These are phyloP conservation scores for Sander vitreus DNA, from an alignment of 2,113 vertebrate species.

Conservation along the genomic window DNA sequence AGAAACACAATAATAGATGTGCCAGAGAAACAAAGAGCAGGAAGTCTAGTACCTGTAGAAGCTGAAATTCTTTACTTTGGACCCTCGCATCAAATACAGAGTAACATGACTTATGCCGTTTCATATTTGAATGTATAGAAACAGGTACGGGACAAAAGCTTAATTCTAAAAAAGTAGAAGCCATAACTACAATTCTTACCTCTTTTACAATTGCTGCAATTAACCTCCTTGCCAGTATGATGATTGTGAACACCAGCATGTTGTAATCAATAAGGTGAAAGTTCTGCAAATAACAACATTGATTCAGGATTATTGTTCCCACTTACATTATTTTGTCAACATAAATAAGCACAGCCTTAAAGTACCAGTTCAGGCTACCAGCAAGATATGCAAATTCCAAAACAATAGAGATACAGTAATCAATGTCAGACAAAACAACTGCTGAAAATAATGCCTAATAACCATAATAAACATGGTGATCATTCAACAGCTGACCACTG, in stretches of 20 bases:
- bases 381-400: not conserved
- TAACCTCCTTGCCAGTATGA: slow-evolving; percentile 94
- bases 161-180: not conserved
- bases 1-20: not conserved
- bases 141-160: not conserved
- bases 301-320: slow-evolving; percentile 9
- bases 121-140: not conserved
- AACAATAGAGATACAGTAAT: not conserved
- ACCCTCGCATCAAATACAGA: not conserved
- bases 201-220: slow-evolving; percentile 96
- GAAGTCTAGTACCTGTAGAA: not conserved
- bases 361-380: not conserved
- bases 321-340: not conserved
- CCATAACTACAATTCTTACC: slow-evolving; percentile 81
- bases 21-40: not conserved
- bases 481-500: not conserved
- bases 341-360: not conserved
- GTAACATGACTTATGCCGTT: not conserved
- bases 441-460: not conserved
- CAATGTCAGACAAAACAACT: not conserved
- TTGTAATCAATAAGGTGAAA: slow-evolving; percentile 99
- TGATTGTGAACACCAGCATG: slow-evolving; percentile 94
- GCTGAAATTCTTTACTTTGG: not conserved
- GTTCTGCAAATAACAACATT: slow-evolving; percentile 85
- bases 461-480: not conserved